Evolutionary conservation across 2,113 vertebrate species (phyloP).

Genomic region (Merops nubicus): DNA sequence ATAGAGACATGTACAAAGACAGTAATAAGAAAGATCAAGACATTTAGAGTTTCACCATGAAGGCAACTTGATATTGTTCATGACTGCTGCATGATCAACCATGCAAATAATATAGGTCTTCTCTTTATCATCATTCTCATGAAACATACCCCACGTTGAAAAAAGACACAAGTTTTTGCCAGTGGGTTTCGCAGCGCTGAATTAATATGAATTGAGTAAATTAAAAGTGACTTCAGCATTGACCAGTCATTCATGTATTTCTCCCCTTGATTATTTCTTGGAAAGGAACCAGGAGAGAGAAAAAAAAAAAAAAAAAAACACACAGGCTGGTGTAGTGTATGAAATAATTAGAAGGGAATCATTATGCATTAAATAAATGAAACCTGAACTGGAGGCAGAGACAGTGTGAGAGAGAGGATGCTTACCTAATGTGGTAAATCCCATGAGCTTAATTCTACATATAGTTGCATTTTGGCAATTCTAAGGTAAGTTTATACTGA

Average conservation of each 20-base stretch:
- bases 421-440: neutral
- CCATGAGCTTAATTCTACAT: neutral
- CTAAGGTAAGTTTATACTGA: neutral
- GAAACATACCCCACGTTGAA: neutral
- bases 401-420: neutral
- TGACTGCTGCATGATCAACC: neutral
- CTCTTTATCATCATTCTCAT: neutral
- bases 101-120: neutral
- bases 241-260: conserved; percentile 7
- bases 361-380: conserved; percentile 9
- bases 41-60: neutral
- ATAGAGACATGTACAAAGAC: neutral
- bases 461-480: neutral
- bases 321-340: neutral
- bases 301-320: no score
- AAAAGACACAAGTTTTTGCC: neutral
- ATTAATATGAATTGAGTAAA: neutral
- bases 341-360: neutral
- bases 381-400: neutral
- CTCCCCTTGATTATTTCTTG: neutral
- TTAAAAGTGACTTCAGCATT: neutral
- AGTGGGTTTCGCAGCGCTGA: neutral
- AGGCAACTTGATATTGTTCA: neutral
- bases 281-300: neutral
- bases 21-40: neutral